Percentiles rank a stretch among this genome's conserved stretches.
Conservation (phyloP, 2,113 vertebrate species). For the Callocephalon fimbriatum region DNA sequence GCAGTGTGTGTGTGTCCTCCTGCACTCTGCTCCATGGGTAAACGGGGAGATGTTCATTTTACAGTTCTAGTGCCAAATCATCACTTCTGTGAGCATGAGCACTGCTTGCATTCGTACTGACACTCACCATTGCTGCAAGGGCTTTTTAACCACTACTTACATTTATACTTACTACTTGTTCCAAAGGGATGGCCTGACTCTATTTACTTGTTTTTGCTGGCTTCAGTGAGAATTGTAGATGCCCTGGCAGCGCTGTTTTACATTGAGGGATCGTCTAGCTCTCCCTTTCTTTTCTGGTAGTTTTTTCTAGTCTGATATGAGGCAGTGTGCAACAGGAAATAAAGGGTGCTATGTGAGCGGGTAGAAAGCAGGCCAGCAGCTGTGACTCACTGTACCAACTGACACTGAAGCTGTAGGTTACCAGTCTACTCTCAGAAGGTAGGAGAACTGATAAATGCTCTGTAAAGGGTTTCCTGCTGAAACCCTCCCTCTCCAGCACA, state of each 20-base stretch:
- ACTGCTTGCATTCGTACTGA: not conserved
- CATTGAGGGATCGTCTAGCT: not conserved
- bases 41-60: not conserved
- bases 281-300: not conserved
- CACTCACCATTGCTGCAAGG: not conserved
- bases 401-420: not conserved
- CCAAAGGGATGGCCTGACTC: not conserved
- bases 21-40: not conserved
- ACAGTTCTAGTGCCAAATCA: not conserved
- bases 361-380: not conserved
- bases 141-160: not conserved
- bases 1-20: not conserved
- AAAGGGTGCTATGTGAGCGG: not conserved
- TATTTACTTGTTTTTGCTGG: not conserved
- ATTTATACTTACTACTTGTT: not conserved
- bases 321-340: conserved; percentile 42
- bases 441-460: not conserved
- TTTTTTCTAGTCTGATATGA: not conserved
- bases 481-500: not conserved
- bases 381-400: conserved; percentile 23
- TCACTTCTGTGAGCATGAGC: not conserved
- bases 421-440: not conserved
- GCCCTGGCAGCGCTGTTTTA: not conserved
- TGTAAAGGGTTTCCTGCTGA: not conserved
- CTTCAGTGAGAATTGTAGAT: not conserved